Evolutionary conservation across 1,140 invertebrate genomes (phyloP).

Genomic region (Rhopalosiphum maidis): DNA sequence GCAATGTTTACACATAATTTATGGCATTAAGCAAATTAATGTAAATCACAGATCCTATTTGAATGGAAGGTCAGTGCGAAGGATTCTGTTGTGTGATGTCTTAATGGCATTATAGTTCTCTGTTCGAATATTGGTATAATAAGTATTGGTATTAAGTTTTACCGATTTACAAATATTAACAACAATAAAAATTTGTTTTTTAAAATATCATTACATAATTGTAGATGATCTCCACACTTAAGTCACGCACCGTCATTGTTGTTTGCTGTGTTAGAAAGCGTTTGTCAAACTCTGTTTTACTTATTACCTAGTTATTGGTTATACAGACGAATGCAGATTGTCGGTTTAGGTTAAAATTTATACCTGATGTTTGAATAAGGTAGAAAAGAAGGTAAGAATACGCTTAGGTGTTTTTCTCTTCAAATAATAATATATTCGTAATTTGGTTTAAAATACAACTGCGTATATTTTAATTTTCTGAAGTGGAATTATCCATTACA

Average conservation of each 20-base stretch:
- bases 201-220: background rate
- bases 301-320: background rate
- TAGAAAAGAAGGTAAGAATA: background rate
- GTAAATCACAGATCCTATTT: background rate
- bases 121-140: background rate
- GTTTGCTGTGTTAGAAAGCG: conserved; percentile 5
- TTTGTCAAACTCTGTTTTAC: background rate
- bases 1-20: background rate
- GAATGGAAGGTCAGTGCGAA: background rate
- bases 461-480: background rate
- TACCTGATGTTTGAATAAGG: background rate
- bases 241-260: background rate
- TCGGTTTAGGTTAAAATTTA: background rate
- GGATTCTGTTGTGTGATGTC: background rate
- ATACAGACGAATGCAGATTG: background rate
- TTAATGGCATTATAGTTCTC: background rate
- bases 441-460: background rate
- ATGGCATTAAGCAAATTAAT: background rate
- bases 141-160: background rate
- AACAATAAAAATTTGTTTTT: background rate
- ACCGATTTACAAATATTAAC: background rate
- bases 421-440: background rate
- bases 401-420: background rate
- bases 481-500: background rate
- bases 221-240: background rate